Evolutionary conservation across 2,888 invertebrate species (phyloP).

Genomic region (Prosapia bicincta): DNA sequence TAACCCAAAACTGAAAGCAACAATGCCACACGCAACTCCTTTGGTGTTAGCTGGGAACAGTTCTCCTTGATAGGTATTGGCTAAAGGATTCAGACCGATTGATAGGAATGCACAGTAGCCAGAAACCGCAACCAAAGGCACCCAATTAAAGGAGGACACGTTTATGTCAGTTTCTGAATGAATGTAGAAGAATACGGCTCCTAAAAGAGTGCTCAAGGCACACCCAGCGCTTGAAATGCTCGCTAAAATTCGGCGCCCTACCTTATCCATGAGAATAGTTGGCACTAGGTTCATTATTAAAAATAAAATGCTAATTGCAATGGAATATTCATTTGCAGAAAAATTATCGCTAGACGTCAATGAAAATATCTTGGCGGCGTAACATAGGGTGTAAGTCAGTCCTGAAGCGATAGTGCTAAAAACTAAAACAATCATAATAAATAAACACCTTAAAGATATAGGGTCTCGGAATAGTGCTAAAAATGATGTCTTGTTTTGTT

Average conservation of each 20-base stretch:
- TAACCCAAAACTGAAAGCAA: background rate
- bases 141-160: background rate
- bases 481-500: slow-evolving; percentile 52
- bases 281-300: slow-evolving; percentile 53
- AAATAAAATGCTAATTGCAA: background rate
- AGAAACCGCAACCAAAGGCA: slow-evolving; percentile 50
- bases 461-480: slow-evolving; percentile 52
- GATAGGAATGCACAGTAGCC: slow-evolving; percentile 54
- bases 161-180: background rate
- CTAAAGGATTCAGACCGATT: slow-evolving; percentile 55
- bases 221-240: slow-evolving; percentile 1
- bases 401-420: slow-evolving; percentile 23
- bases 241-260: slow-evolving; percentile 11
- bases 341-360: slow-evolving; percentile 4
- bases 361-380: slow-evolving; percentile 29
- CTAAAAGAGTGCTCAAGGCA: background rate
- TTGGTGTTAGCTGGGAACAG: slow-evolving; percentile 61
- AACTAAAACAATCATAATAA: slow-evolving; percentile 38
- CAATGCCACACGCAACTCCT: slow-evolving; percentile 54
- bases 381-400: slow-evolving; percentile 15
- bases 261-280: slow-evolving; percentile 47
- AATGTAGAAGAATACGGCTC: slow-evolving; percentile 8
- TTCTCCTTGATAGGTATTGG: slow-evolving; percentile 61
- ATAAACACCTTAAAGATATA: slow-evolving; percentile 50
- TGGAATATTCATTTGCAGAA: slow-evolving; percentile 17